Base-by-base conservation (phyloP, 2,113 vertebrate species). In the Opisthocomus hoazin region DNA sequence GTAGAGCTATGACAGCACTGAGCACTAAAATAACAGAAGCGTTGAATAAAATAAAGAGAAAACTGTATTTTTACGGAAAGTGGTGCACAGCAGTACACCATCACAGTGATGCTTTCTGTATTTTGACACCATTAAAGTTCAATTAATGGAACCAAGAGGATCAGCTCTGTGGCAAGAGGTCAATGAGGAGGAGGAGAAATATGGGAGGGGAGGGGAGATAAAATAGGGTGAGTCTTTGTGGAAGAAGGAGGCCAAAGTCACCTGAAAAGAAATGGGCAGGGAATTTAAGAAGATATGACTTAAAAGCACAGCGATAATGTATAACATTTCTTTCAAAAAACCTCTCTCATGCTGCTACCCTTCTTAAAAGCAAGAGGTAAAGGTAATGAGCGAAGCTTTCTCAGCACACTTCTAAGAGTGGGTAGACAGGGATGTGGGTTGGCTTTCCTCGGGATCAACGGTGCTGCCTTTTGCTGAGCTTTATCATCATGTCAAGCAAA, bases 11-110 rank as follows among this genome's bases (percentile, higher is more conserved):
- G 84, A 90, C 75, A 80, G 75, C 24, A 39, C 36, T 53, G 78
- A 94, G 84, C 34, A 41, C 61, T 93, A 87, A 96, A 96, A 96
- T 96, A 84, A 80, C 63, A 88, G 70, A 73, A 88, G 43, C 45
- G 3, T 11, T 96, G 87, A 94, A 82, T 48, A 96, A 56, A 82
- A 93, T 76, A 94, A 94, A 74, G 68, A 78, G 68, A 92, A 83
- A 96, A 96, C 75, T 48, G 32, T 84, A 80, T 97, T 95, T 96
- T 95, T 96, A 68, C 95, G 92, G 69, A 94, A 87, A 90, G 61
- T 29, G 26, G 43, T 92, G 84, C 96, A 93, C 64, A 96, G 84
- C 84, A 91, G 94, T 85, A 95, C 39, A 79, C 87, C 90, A 96
- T 91, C 81, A 91, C 60, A 64, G 36, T 58, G 56, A 68, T 96